Percentiles rank a stretch among this genome's conserved stretches.
Conservation (phyloP, 2,888 invertebrate genomes). For the Suillia variegata region DNA sequence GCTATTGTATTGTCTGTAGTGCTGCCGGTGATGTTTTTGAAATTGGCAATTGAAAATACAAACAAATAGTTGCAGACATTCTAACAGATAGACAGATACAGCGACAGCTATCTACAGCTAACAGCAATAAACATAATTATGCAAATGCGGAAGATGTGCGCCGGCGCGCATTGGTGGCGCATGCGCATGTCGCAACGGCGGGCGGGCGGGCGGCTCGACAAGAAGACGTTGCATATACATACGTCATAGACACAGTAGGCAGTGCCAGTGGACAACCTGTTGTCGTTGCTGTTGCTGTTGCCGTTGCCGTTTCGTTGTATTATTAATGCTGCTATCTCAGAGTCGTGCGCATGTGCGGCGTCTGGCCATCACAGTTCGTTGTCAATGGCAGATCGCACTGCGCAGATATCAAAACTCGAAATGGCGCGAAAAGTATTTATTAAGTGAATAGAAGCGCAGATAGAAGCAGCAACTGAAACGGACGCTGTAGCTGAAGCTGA, state of each 20-base stretch:
- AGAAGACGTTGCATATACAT: background rate
- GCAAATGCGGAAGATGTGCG: conserved; percentile 21
- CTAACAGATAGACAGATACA: conserved; percentile 1
- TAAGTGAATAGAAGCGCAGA: background rate
- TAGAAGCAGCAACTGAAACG: background rate
- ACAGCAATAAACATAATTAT: conserved; percentile 21
- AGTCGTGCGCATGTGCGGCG: too few relatives aligned
- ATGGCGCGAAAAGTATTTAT: conserved; percentile 1
- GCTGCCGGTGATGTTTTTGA: background rate
- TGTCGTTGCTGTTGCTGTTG: background rate
- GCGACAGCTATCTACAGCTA: too few relatives aligned
- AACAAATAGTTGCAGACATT: background rate
- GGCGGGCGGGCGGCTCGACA: background rate
- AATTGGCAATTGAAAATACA: background rate
- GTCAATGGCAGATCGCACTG: background rate
- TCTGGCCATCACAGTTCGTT: too few relatives aligned
- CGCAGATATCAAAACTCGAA: background rate
- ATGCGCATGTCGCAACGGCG: background rate
- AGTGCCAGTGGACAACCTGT: background rate
- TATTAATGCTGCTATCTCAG: too few relatives aligned
- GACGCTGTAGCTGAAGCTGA: background rate
- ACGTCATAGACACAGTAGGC: conserved; percentile 8
- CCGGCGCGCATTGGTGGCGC: too few relatives aligned
- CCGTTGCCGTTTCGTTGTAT: too few relatives aligned
- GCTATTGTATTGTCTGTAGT: background rate